Evolutionary conservation across 2,797 vertebrate genomes (phyloP).

Genomic region (Apogon talboti): DNA sequence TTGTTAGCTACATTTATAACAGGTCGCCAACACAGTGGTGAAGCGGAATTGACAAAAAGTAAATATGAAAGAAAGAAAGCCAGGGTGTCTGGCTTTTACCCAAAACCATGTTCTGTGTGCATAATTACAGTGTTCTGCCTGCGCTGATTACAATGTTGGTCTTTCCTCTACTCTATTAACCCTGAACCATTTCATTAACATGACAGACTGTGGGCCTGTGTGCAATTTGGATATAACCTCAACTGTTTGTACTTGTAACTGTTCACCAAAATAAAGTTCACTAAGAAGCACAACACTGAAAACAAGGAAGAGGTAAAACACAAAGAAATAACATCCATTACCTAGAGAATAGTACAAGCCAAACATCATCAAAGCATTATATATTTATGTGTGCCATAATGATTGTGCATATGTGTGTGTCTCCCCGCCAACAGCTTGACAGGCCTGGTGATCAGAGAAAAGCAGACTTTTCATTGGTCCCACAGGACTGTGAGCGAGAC

Average conservation of each 20-base stretch:
- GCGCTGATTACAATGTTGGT: conserved; percentile 77
- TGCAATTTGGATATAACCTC: conserved; percentile 68
- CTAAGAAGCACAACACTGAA: conserved; percentile 20
- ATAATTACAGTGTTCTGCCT: conserved; percentile 70
- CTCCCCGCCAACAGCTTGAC: conserved; percentile 63
- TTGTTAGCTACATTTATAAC: conserved; percentile 44
- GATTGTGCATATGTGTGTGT: conserved; percentile 35
- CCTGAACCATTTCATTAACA: conserved; percentile 77
- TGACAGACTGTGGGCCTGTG: conserved; percentile 70
- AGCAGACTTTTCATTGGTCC: conserved; percentile 77
- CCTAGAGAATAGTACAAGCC: conserved; percentile 52
- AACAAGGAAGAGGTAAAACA: conserved; percentile 29
- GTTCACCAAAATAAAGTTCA: conserved; percentile 60
- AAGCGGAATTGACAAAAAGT: conserved; percentile 61
- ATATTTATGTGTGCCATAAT: conserved; percentile 62
- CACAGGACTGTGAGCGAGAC: conserved; percentile 67
- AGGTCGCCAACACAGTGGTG: conserved; percentile 57
- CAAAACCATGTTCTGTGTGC: conserved; percentile 70
- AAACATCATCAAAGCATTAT: conserved; percentile 59
- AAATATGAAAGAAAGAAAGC: conserved; percentile 62
- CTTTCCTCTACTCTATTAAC: conserved; percentile 74
- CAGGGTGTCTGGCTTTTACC: conserved; percentile 70
- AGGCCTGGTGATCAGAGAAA: conserved; percentile 74
- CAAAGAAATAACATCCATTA: conserved; percentile 55
- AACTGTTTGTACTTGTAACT: conserved; percentile 58